Base-by-base conservation (phyloP, 92 coral and sea anemone genomes). In the Bergia sp. region DNA sequence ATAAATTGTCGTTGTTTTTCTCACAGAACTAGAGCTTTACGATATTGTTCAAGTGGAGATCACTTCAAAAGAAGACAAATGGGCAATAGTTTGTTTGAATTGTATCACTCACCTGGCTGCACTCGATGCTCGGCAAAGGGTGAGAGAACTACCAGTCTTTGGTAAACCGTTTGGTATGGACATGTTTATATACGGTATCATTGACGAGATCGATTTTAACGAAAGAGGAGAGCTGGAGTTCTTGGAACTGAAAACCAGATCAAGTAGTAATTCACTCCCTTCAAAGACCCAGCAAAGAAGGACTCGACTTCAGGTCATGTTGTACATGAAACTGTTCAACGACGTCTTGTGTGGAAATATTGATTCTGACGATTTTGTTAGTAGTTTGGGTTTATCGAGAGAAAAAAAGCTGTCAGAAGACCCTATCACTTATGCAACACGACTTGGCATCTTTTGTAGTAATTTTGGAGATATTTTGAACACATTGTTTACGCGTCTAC, bases 141-240 rank as follows among this genome's bases (percentile, higher is more conserved):
- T 93, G 6, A 76, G 95, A 53, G 95, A 93, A 75, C 39, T 93
- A 3, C 93, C 95, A 7, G 95, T 89, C 13, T 86, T 93, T 86
- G 95, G 93, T 11, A 83, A 91, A 76, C 95, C 95, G 16, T 93
- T 91, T 57, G 77, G 58, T 65, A 73, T 88, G 90, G 93, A 92
- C 42, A 65, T 93, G 85, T 93, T 93, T 67, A 89, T 93, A 9
- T 57, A 88, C 58, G 95, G 95, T 37, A 89, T 93, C 6, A 91
- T 93, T 76, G 95, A 93, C 87, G 95, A 93, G 80, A 58, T 91
- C 3, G 74, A 64, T 49, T 91, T 88, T 69, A 91, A 88, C 66
- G 91, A 85, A 38, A 75, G 61, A 37, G 90, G 92, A 72, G 86
- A 93, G 23, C 88, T 83, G 5, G 92, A 91, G 90, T 79, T 93